A percentile compares a stretch with the other conserved stretches of the same genome.
Conservation (phyloP, 2,113 vertebrate species). For the Sceloporus tristichus region DNA sequence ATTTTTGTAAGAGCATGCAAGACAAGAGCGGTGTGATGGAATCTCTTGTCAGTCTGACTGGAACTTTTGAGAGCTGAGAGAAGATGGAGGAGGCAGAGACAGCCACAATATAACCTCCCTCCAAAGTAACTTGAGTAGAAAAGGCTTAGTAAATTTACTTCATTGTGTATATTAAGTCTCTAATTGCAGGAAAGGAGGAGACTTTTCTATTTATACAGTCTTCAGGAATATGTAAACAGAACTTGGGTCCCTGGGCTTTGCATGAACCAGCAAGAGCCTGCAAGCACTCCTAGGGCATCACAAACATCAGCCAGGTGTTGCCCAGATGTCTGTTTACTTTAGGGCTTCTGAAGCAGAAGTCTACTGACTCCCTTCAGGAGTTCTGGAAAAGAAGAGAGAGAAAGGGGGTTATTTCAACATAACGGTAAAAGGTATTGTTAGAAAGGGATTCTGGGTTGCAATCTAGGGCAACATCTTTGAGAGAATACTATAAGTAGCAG, state of each 20-base stretch:
- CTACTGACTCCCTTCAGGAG: neutral
- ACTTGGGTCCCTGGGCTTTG: slow-evolving; percentile 5
- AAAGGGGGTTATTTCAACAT: neutral
- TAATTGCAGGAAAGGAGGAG: neutral
- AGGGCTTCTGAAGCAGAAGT: slow-evolving; percentile 34
- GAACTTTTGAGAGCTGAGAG: neutral
- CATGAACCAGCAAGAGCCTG: neutral
- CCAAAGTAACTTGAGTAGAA: neutral
- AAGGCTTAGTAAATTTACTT: neutral
- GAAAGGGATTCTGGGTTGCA: neutral
- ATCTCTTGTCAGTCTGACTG: slow-evolving; percentile 35
- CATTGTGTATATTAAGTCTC: neutral
- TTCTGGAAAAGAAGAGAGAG: neutral
- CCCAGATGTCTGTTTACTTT: slow-evolving; percentile 49
- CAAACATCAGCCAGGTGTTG: slow-evolving; percentile 48
- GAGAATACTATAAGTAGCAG: neutral
- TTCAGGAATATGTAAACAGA: neutral
- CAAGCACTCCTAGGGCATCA: slow-evolving; percentile 11
- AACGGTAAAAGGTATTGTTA: neutral
- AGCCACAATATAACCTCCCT: fast-evolving
- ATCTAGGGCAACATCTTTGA: too few species aligned
- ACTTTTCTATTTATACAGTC: slow-evolving; percentile 19
- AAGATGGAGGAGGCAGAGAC: neutral
- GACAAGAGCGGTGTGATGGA: slow-evolving; percentile 3
- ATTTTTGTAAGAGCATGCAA: slow-evolving; percentile 33